phyloP scores from a whole-genome alignment of 2,888 invertebrate genomes.

The Lithophane ornitopus region DNA sequence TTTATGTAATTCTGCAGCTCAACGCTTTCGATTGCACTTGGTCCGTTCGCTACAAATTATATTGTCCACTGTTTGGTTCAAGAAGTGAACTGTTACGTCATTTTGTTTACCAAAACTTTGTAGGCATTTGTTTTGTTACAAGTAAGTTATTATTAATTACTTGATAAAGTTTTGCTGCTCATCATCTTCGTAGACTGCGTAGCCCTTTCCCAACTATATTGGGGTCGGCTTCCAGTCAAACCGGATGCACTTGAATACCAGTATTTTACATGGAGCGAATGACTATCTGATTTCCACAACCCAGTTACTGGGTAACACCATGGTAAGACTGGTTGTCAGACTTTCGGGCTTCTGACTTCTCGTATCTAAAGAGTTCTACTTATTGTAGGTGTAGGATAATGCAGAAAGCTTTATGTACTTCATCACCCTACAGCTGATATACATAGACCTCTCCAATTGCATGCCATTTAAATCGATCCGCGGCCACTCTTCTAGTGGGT shows the following conservation, averaged over 20 bases:
- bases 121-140: not conserved
- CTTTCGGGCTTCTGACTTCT: not conserved
- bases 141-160: not conserved
- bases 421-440: not conserved
- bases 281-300: too few species aligned
- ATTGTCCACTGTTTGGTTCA: conserved; percentile 52
- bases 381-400: not conserved
- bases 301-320: too few species aligned
- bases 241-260: not conserved
- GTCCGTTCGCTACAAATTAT: conserved; percentile 62
- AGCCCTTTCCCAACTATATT: not conserved
- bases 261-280: too few species aligned
- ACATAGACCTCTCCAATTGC: too few species aligned
- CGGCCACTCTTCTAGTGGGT: not conserved
- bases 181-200: not conserved
- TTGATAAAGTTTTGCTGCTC: not conserved
- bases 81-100: conserved; percentile 53
- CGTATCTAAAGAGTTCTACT: not conserved
- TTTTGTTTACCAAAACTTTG: conserved; percentile 16
- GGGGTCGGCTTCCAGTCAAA: not conserved
- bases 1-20: conserved; percentile 72
- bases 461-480: not conserved
- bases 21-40: conserved; percentile 76
- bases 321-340: not conserved
- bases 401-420: not conserved